Percentiles rank a stretch among this genome's conserved stretches.
These are phyloP conservation scores for Pemphredon lugubris DNA, from an alignment of 2,888 invertebrate genomes.

Conservation along the genomic window DNA sequence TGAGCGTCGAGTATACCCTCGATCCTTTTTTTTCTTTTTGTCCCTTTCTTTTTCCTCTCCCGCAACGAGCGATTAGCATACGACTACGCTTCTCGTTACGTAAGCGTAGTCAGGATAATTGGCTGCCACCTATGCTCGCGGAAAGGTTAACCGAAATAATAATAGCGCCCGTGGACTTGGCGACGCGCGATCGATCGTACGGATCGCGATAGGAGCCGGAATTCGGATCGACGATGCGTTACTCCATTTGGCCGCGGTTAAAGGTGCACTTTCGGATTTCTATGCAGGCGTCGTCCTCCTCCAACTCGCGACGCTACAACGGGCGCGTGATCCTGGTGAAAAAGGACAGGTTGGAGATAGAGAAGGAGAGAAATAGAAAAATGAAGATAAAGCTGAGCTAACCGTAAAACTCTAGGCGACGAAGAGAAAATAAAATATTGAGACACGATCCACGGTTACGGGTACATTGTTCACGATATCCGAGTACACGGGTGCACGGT, in stretches of 20 bases:
- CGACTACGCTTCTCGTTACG: constrained; percentile 37
- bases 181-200: too few species aligned
- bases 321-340: too few species aligned
- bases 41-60: constrained; percentile 3
- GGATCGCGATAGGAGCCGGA: too few species aligned
- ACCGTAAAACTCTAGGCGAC: not conserved
- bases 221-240: not conserved
- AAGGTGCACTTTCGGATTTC: not conserved
- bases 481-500: not conserved
- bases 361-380: too few species aligned
- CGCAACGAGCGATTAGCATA: constrained; percentile 53
- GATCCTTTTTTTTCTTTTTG: constrained; percentile 31
- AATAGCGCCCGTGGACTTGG: not conserved
- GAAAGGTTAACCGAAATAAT: constrained; percentile 34
- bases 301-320: too few species aligned
- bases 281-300: not conserved
- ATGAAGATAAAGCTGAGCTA: too few species aligned
- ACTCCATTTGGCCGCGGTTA: not conserved
- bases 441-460: constrained; percentile 19
- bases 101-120: constrained; percentile 41
- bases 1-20: constrained; percentile 24
- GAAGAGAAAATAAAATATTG: not conserved
- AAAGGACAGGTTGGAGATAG: too few species aligned
- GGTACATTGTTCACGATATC: constrained; percentile 37
- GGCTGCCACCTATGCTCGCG: constrained; percentile 2